These are phyloP conservation scores for Gari tellinella DNA, from an alignment of 2,888 invertebrate genomes.

Conservation along the genomic window DNA sequence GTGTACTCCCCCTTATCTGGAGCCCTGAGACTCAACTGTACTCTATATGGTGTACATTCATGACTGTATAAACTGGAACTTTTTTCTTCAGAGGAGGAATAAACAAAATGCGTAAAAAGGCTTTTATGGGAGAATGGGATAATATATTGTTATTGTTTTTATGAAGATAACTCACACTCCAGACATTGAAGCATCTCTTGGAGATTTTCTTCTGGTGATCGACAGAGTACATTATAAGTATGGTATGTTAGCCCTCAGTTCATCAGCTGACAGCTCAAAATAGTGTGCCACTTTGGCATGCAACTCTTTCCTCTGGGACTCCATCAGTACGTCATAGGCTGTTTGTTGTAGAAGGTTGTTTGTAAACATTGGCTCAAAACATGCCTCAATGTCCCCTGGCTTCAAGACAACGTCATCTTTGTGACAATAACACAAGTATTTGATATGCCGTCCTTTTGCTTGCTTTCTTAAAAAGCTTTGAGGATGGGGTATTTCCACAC, in stretches of 20 bases:
- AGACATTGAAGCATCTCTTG: conserved; percentile 34
- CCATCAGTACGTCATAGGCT: conserved; percentile 77
- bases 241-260: conserved; percentile 59
- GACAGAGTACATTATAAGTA: conserved; percentile 54
- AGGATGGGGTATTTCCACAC: conserved; percentile 58
- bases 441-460: conserved; percentile 17
- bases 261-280: conserved; percentile 72
- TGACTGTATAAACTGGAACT: too few relatives aligned
- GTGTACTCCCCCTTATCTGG: too few relatives aligned
- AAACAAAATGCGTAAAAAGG: too few relatives aligned
- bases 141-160: too few relatives aligned
- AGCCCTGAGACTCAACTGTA: too few relatives aligned
- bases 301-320: conserved; percentile 69
- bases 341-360: conserved; percentile 74
- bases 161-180: conserved; percentile 30
- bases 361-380: conserved; percentile 61
- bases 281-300: conserved; percentile 75
- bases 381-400: conserved; percentile 28
- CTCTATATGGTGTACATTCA: too few relatives aligned
- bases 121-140: too few relatives aligned
- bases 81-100: too few relatives aligned
- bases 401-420: conserved; percentile 35
- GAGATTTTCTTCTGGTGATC: conserved; percentile 55
- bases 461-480: not conserved
- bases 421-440: conserved; percentile 58